Base-by-base conservation (phyloP, 2,113 vertebrate genomes). In the Gymnocephalus cernua region DNA sequence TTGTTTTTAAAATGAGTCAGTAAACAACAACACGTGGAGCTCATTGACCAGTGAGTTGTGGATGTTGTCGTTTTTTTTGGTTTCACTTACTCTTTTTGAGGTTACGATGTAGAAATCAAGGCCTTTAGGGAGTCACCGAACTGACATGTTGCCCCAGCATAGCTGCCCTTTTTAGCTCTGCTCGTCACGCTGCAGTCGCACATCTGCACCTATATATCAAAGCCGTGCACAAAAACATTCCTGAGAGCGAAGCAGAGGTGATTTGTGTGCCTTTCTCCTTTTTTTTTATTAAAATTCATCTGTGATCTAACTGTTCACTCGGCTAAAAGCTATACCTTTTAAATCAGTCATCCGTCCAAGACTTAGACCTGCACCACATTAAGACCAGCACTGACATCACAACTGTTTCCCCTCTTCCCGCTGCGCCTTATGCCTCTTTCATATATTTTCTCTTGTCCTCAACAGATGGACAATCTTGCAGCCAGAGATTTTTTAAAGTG, bases 191-290 rank as follows among this genome's bases (percentile, higher is more conserved):
- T 79, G 91, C 80, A 88, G 89, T 93, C 84, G 88, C 94, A 95
- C 95, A 95, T 95, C 93, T 95, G 94, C 92, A 92, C 89, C 90
- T 74, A 93, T 95, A 95, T 94, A 93, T 95, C 94, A 95, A 84
- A 84, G 86, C 83, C 16, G 75, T 79, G 88, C 92, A 91, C 90
- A 92, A 85, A 91, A 93, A 92, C 93, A 95, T 95, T 95, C 95
- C 94, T 94, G 82, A 91, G 83, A 91, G 91, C 88, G 87, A 91
- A 92, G 93, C 88, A 63, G 71, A 48, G 77, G 85, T 95, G 93
- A 95, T 95, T 95, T 95, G 92, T 95, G 94, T 89, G 84, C 86
- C 83, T 92, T 87, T 94, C 92, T 93, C 93, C 93, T 91, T 87
- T 90, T 92, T 94, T 94, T 94, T 94, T 92, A 95, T 95, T 94